Base-by-base conservation (phyloP, 2,888 invertebrate species). In the Chrysotoxum bicinctum region DNA sequence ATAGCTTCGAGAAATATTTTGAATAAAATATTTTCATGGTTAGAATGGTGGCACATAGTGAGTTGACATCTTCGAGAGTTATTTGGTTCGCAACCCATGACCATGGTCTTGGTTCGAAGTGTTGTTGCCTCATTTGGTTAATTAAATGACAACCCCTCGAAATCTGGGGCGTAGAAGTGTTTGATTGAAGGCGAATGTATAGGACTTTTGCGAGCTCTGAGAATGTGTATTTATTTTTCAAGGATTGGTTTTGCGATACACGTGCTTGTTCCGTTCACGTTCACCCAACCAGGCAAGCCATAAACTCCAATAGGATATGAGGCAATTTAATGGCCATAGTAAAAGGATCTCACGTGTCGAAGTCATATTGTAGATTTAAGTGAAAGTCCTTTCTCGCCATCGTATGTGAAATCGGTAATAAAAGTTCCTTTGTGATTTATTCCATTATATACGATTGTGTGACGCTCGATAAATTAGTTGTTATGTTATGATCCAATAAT, bases 1-100 rank as follows among this genome's bases (percentile, higher is more conserved):
- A 85, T 85, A 64, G 56, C 81, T 85, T 81, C 62, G 76, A 72
- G 81, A 81, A 81, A 81, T 77, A 76, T 81, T 77, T 76, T 81
- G 60, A 73, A 69, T 73, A 73, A 76, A 80, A 80, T 72, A 81
- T 85, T 76, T 76, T 83, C 45, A 70, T 64, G 64, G 50, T 40
- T 69, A 35, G 69, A 50, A 52, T 60, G 79, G 45, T 62, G 40
- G 5, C 30, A 21, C 1, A 54, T 16, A 54, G 56, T 19, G 62
- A 58, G 84, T 84, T 84, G 75, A 84, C 80, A 80, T 70, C 64
- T 70, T 23, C 52, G 52, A 64, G 74, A 56, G 69, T 74, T 78
- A 40, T 68, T 66, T 56, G 16, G 81, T 54, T 72, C 76, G 76
- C 64, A 68, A 54, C 58, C 84, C 79, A 72, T 84, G 84, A 84